phyloP scores from a whole-genome alignment of 2,888 invertebrate genomes.

The Hirtodrosophila confusa region DNA sequence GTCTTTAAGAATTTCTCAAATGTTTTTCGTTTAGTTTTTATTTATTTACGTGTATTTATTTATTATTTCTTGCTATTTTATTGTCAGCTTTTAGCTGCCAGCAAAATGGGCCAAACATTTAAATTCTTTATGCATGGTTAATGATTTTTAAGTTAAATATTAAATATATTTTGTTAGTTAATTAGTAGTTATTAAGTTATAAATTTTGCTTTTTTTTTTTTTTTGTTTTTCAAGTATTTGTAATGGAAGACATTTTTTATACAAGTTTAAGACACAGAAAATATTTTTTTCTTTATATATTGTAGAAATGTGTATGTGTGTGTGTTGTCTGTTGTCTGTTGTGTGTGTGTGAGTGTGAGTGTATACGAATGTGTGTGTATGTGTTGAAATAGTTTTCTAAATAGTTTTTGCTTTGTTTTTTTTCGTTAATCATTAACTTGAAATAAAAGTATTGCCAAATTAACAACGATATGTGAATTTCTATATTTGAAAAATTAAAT shows the following conservation, averaged over 20 bases:
- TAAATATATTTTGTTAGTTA: constrained; percentile 57
- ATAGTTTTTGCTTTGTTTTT: constrained; percentile 34
- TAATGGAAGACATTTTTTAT: constrained; percentile 85
- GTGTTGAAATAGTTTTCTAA: constrained; percentile 36
- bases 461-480: constrained; percentile 53
- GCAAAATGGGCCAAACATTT: constrained; percentile 48
- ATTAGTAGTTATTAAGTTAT: constrained; percentile 66
- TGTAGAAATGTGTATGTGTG: constrained; percentile 39
- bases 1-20: constrained; percentile 30
- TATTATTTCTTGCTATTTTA: constrained; percentile 15
- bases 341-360: constrained; percentile 37
- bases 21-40: constrained; percentile 7
- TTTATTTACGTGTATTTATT: constrained; percentile 9
- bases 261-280: constrained; percentile 85
- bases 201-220: constrained; percentile 47
- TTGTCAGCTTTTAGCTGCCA: constrained; percentile 59
- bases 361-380: constrained; percentile 23
- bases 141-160: constrained; percentile 56
- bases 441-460: constrained; percentile 43
- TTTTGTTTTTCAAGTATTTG: constrained; percentile 78
- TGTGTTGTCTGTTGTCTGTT: constrained; percentile 17
- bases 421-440: constrained; percentile 19
- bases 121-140: constrained; percentile 63
- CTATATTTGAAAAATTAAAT: constrained; percentile 23
- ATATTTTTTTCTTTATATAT: constrained; percentile 78